A percentile compares a stretch with the other conserved stretches of the same genome.
Conservation (phyloP, 2,113 vertebrate genomes). For the Himantopus leucocephalus region DNA sequence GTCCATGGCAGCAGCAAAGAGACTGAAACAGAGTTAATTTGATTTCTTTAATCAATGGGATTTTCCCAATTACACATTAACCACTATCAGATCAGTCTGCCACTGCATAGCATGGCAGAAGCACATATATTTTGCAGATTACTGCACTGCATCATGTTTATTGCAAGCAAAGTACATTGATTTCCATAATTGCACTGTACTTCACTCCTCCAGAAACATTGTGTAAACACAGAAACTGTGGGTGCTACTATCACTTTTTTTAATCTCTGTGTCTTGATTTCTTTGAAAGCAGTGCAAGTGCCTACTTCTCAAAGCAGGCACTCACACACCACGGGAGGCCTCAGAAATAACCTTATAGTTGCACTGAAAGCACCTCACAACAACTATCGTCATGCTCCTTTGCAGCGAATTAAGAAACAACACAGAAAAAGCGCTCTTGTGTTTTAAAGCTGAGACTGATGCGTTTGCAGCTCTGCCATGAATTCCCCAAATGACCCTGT, state of each 20-base stretch:
- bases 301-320: neutral
- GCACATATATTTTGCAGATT: neutral
- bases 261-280: neutral
- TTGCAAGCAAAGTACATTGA: neutral
- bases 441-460: neutral
- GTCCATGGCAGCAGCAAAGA: neutral
- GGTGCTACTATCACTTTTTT: neutral
- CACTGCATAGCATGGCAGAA: neutral
- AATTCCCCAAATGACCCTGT: neutral
- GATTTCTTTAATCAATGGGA: conserved; percentile 29
- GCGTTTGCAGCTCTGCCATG: neutral
- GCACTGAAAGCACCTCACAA: neutral
- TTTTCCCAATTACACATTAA: conserved; percentile 28
- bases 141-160: neutral
- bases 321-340: neutral
- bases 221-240: neutral
- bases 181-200: neutral
- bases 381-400: rapidly evolving
- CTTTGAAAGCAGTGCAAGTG: neutral
- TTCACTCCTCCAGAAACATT: neutral
- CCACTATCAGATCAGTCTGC: neutral
- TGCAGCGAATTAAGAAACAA: neutral
- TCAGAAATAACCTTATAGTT: neutral
- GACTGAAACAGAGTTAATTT: neutral
- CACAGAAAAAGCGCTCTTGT: rapidly evolving